Percentiles rank a stretch among this genome's conserved stretches.
phyloP scores from a whole-genome alignment of 2,797 vertebrate species.

The Helostoma temminkii region DNA sequence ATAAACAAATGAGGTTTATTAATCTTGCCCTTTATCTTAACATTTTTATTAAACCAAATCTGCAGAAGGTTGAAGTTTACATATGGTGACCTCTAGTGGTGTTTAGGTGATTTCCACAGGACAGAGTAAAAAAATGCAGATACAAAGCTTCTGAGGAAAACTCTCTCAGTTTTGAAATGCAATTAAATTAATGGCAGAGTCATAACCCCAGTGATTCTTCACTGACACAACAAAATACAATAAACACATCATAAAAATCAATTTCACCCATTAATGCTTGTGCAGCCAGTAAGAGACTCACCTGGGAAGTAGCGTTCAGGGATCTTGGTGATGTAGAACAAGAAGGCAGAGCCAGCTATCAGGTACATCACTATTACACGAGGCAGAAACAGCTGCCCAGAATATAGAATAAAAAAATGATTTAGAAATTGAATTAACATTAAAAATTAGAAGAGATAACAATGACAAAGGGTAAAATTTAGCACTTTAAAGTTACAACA shows the following conservation, averaged over 20 bases:
- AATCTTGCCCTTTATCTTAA: too few relatives aligned
- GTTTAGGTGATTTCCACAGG: background rate
- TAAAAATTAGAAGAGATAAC: background rate
- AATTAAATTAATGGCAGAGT: background rate
- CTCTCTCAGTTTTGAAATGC: background rate
- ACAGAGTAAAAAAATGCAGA: background rate
- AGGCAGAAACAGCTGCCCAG: conserved; percentile 93
- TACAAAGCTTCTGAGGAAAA: background rate
- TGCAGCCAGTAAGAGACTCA: conserved; percentile 64
- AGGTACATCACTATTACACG: conserved; percentile 96
- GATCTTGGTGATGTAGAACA: conserved; percentile 98
- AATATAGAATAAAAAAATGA: background rate
- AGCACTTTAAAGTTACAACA: too few relatives aligned
- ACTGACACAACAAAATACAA: background rate
- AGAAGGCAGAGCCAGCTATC: conserved; percentile 93
- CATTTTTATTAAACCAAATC: background rate
- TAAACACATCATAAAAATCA: too few relatives aligned
- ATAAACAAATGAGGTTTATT: too few relatives aligned
- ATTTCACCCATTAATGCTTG: background rate
- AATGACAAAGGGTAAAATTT: too few relatives aligned
- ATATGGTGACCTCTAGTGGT: conserved; percentile 11
- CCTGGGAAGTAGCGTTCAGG: conserved; percentile 98
- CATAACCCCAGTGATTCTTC: background rate
- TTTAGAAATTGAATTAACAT: background rate
- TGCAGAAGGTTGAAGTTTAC: background rate